A percentile compares a stretch with the other conserved stretches of the same genome.
Conservation (phyloP, 2,797 vertebrate species). For the Poeciliopsis paucimaculata region DNA sequence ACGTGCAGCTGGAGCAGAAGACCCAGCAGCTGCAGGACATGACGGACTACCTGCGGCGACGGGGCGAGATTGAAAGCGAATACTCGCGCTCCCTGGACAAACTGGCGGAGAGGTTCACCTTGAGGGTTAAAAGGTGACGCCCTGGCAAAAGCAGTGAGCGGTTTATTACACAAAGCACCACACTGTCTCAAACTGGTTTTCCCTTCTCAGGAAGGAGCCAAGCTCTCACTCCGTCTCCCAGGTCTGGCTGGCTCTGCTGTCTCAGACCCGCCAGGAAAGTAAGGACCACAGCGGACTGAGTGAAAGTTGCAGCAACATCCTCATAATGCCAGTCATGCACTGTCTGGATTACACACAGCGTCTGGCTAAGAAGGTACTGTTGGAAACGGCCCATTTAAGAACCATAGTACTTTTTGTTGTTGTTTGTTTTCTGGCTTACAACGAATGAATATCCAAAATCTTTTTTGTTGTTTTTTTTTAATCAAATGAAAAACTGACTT, state of each 20-base stretch:
- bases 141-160: rapidly evolving
- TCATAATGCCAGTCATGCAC: slow-evolving; percentile 76
- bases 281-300: slow-evolving; percentile 75
- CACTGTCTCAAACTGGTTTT: not conserved
- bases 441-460: not conserved
- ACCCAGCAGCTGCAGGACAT: slow-evolving; percentile 82
- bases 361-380: slow-evolving; percentile 79
- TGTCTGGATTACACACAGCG: slow-evolving; percentile 81
- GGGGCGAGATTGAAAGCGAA: slow-evolving; percentile 82
- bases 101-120: slow-evolving; percentile 77
- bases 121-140: slow-evolving; percentile 76
- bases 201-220: slow-evolving; percentile 73
- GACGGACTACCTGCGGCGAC: slow-evolving; percentile 78
- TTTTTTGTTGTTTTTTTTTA: not conserved
- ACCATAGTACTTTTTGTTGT: not conserved
- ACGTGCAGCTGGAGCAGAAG: slow-evolving; percentile 82
- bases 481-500: not conserved
- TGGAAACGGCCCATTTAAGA: not conserved
- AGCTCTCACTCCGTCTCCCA: slow-evolving; percentile 72
- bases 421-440: not conserved
- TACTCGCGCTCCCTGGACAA: slow-evolving; percentile 82
- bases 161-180: not conserved
- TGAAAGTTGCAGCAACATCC: slow-evolving; percentile 71
- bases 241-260: slow-evolving; percentile 76
- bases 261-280: slow-evolving; percentile 80